Evolutionary conservation across 1,140 invertebrate genomes (phyloP), one percentile per base, ranked within the genome.

Genomic region (Drosophila trapezifrons): DNA sequence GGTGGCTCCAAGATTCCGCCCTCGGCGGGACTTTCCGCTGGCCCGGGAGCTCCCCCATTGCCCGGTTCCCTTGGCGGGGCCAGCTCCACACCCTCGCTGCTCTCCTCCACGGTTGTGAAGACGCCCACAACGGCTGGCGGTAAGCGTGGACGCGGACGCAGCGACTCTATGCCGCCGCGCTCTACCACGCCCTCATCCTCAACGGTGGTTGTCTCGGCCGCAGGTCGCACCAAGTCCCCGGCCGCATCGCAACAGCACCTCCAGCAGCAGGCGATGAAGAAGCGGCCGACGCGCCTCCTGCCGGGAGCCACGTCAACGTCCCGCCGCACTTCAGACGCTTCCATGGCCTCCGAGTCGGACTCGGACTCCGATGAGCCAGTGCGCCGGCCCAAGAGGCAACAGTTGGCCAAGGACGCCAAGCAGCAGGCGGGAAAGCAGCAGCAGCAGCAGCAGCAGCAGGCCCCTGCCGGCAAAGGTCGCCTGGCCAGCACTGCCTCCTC

Each of bases 211-310:
- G 95, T 93, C 64, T 94, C 93, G 15, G 94, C 93, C 77, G 94
- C 8, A 3, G 51, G 93, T 59, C 94, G 94, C 76, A 95, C 93
- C 56, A 96, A 96, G 87, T 95, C 95, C 85, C 94, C 94, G 12
- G 94, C 93, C 2, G 77, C 89, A 2, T 82, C 90, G 7, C 94
- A 93, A 15, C 59, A 77, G 20, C 94, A 93, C 18, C 92, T 93
- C 2, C 93, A 93, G 4, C 78, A 46, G 18, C 74, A 74, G 15
- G 49, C 38, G 9, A 46, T 74, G 18, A 76, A 76, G 22, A 93
- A 91, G 32, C 40, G 93, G 87, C 70, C 92, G 55, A 91, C 78
- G 1, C 82, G 89, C 12, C 66, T 74, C 3, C 25, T 64, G 22
- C 71, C 66, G 1, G 22, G 55, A n/a, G 65, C 55, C 42, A 52